phyloP scores from a whole-genome alignment of 2,113 vertebrate genomes.

The Ophthalmotilapia sp. region DNA sequence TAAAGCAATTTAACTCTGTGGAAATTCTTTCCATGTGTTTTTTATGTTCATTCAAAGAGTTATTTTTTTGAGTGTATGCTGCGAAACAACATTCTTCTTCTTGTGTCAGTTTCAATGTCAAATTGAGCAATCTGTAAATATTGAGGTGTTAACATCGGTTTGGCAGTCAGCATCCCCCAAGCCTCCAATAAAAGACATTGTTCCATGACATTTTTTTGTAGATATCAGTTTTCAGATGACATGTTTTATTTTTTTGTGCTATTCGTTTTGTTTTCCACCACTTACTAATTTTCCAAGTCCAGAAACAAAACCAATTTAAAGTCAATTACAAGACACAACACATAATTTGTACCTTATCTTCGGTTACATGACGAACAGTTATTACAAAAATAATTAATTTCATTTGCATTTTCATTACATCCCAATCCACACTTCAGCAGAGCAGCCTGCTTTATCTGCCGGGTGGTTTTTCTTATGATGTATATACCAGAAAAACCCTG shows the following conservation, averaged over 20 bases:
- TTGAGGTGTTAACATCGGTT: background rate
- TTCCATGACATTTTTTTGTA: background rate
- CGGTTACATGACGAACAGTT: background rate
- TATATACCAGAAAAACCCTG: background rate
- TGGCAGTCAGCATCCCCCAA: background rate
- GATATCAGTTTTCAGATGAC: background rate
- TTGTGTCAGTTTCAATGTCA: background rate
- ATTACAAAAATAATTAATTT: background rate
- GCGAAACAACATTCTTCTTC: background rate
- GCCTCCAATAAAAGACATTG: background rate
- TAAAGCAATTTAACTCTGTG: background rate
- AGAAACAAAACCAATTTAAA: slow-evolving; percentile 21
- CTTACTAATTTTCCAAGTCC: background rate
- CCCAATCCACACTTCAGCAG: background rate
- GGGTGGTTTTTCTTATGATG: background rate
- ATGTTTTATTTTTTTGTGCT: background rate
- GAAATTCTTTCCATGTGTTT: background rate
- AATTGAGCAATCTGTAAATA: background rate
- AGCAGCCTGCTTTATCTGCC: background rate
- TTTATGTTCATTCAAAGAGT: background rate
- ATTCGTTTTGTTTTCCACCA: background rate
- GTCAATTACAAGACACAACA: background rate
- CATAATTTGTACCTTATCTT: background rate
- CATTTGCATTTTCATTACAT: slow-evolving; percentile 29
- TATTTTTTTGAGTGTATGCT: background rate